A percentile compares a stretch with the other conserved stretches of the same genome.
These are phyloP conservation scores for Melikaiella ostensackeni DNA, from an alignment of 2,888 invertebrate species.

Conservation along the genomic window DNA sequence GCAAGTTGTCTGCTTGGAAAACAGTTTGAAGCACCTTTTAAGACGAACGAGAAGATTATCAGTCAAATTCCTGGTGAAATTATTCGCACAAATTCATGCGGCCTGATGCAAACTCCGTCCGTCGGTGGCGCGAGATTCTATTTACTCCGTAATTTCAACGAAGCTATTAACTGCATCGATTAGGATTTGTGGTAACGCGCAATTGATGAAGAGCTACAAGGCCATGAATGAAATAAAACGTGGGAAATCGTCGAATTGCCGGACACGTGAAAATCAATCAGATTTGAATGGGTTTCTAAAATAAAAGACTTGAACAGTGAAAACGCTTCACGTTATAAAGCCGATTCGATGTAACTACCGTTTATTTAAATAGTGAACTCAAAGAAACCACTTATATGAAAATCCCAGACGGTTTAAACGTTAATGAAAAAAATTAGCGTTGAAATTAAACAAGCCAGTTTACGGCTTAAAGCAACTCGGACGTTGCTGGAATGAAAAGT, in stretches of 20 bases:
- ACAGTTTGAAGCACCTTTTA: background rate
- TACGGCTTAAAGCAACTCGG: slow-evolving; percentile 45
- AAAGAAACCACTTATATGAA: slow-evolving; percentile 43
- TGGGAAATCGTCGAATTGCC: slow-evolving; percentile 41
- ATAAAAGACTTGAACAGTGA: too few species aligned
- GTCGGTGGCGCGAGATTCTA: slow-evolving; percentile 46
- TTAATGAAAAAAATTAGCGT: background rate
- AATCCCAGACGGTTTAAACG: slow-evolving; percentile 33
- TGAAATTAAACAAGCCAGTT: slow-evolving; percentile 39
- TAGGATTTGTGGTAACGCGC: slow-evolving; percentile 39
- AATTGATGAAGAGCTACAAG: slow-evolving; percentile 40
- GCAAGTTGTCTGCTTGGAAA: slow-evolving; percentile 13
- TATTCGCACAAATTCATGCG: too few species aligned
- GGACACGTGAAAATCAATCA: slow-evolving; percentile 3
- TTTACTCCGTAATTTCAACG: slow-evolving; percentile 41
- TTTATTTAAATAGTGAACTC: too few species aligned
- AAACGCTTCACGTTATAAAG: too few species aligned
- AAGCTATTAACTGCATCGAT: slow-evolving; percentile 42
- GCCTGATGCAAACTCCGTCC: too few species aligned
- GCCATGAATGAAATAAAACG: slow-evolving; percentile 36
- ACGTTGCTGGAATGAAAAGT: slow-evolving; percentile 4
- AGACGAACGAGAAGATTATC: too few species aligned
- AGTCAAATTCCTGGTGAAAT: too few species aligned
- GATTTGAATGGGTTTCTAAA: too few species aligned
- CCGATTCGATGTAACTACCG: slow-evolving; percentile 46